Evolutionary conservation across 1,140 invertebrate genomes (phyloP), one percentile per base, ranked within the genome.

Genomic region (Parapsyche elsis): DNA sequence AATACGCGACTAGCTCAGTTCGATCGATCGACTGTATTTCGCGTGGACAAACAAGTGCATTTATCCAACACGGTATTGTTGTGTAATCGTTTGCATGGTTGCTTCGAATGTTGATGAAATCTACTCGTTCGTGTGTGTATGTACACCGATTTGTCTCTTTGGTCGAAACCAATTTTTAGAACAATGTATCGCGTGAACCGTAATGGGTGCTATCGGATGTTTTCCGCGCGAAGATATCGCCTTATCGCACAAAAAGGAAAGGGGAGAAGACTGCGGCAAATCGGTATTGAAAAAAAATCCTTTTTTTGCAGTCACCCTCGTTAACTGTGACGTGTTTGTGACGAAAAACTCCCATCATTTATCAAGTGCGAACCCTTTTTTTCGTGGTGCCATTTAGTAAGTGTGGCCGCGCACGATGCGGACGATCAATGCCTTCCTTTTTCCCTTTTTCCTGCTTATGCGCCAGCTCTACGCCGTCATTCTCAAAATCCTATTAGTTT

Each of bases 281-380:
- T 67, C 64, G 64, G 24, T 30, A 67, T 67, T n/a, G 64, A 26
- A 67, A 67, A 64, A 67, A 67, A 67, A 67, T 26, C 59, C 9
- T 5, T 67, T 67, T 67, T 67, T 67, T 67, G 64, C 64, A 67
- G 64, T 67, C 64, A 67, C 64, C 64, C 23, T 67, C 64, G 64
- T 67, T 67, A 67, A 67, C 64, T 23, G 44, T 45, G 71, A 53
- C 71, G 71, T 53, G 71, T 53, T 45, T 45, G 44, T 73, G 71
- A 73, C 44, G 71, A 45, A 53, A 73, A 53, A 53, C 71, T 45
- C 38, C 44, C 44, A 45, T 53, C 71, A 73, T 73, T 73, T 73
- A 73, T 73, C 71, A 73, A 45, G 71, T 16, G 71, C 71, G 71
- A 73, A 73, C 71, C 71, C 71, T 73, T 73, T 73, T n/a, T 73